Evolutionary conservation across 2,113 vertebrate species (phyloP), one percentile per base, ranked within the genome.

Genomic region (Climacteris rufus): DNA sequence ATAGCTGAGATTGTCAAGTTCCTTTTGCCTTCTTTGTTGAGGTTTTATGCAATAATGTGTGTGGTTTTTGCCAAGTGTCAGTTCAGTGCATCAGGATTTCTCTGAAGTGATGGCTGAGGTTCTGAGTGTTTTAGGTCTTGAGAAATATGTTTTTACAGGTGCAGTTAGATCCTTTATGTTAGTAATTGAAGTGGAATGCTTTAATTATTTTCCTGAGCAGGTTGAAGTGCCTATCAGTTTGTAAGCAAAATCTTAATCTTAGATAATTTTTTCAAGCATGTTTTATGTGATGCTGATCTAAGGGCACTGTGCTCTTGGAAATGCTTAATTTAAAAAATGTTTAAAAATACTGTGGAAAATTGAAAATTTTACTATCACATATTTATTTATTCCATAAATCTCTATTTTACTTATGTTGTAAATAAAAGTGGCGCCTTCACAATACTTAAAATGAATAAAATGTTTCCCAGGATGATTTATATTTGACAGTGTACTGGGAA

Each of bases 381-480:
- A 50, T 91, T 94, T 92, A 35, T 87, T 89, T 85, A 31, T 85
- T 39, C 66, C 70, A 53, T 80, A 74, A 52, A 53, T 72, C 39
- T 59, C 78, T 88, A 3, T 75, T 93, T 94, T 70, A 74, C 60
- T 63, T 92, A 31, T 3, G 9, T 21, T 95, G 63, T 85, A 94
- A 94, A 94, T 84, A 90, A 70, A 89, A 93, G 39, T 39, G 65
- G 13, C 78, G 54, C 90, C 45, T 61, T 80, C 2, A 9, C 17
- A 66, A 59, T 83, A 77, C 82, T 90, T 91, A 45, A 83, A 80
- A 72, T 83, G 30, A 93, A 63, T 78, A 86, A 91, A 86, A 96
- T 93, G 44, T 88, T 96, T 96, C 92, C 79, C 83, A 89, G 68
- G n/a, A 44, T 89, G 64, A 93, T 90, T 97, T 93, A 92, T 87